Percentiles rank a stretch among this genome's conserved stretches.
phyloP scores from a whole-genome alignment of 2,113 vertebrate species.

The Tonatia bakeri region DNA sequence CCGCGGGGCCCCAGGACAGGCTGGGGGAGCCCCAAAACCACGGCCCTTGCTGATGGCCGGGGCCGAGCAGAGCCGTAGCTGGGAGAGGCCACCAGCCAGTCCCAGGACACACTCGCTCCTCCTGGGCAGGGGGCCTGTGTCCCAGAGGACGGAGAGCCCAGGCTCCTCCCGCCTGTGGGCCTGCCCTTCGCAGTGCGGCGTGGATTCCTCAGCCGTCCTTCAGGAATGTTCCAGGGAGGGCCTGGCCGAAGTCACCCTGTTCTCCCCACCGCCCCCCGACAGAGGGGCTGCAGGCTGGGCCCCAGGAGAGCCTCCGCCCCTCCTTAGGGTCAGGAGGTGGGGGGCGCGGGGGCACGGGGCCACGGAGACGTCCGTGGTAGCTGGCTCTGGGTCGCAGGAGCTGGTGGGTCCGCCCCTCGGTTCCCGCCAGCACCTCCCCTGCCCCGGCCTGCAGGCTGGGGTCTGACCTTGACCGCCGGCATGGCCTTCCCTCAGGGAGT shows the following conservation, averaged over 20 bases:
- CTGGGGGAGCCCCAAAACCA: rapidly evolving
- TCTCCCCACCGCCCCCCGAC: background rate
- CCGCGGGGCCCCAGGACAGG: background rate
- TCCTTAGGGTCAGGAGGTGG: no score
- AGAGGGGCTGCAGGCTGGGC: no score
- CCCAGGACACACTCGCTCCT: no score
- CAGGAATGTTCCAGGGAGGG: background rate
- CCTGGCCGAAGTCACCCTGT: rapidly evolving
- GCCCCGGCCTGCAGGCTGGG: background rate
- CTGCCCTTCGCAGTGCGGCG: background rate
- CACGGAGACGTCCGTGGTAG: rapidly evolving
- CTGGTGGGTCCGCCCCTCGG: background rate
- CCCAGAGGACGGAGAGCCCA: background rate
- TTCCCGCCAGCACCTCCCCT: background rate
- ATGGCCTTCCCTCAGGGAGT: background rate
- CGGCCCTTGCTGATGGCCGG: background rate
- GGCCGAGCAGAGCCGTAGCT: rapidly evolving
- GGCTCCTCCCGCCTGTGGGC: background rate
- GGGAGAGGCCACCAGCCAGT: background rate
- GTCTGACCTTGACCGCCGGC: background rate
- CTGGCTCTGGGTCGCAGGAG: background rate
- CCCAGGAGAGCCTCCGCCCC: no score
- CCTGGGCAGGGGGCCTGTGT: background rate
- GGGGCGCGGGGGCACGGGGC: no score
- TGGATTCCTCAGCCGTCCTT: no score